Evolutionary conservation across 2,113 vertebrate species (phyloP).

Genomic region (Theristicus caerulescens): DNA sequence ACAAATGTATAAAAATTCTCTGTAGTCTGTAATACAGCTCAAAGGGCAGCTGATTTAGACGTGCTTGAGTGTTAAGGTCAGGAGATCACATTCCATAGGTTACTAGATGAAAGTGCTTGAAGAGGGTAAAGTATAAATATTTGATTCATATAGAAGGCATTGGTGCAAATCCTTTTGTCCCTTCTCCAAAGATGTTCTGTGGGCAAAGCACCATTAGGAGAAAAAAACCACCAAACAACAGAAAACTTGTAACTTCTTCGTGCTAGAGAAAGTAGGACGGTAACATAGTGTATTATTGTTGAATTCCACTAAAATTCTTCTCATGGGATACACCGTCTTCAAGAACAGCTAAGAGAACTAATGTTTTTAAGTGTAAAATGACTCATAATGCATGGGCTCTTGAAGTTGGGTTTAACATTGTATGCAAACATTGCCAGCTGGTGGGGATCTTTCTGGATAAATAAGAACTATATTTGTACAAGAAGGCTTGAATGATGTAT

Average conservation of each 20-base stretch:
- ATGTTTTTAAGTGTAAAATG: slow-evolving; percentile 49
- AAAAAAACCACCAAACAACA: background rate
- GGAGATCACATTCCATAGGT: slow-evolving; percentile 62
- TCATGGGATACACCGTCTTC: background rate
- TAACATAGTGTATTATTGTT: background rate
- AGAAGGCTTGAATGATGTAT: slow-evolving; percentile 46
- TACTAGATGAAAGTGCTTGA: slow-evolving; percentile 48
- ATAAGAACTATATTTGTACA: slow-evolving; percentile 60
- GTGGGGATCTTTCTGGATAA: slow-evolving; percentile 60
- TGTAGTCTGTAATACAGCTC: slow-evolving; percentile 5
- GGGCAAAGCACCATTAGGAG: background rate
- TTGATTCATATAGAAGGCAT: slow-evolving; percentile 42
- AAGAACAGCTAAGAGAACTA: background rate
- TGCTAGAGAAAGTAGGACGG: background rate
- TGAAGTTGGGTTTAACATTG: slow-evolving; percentile 39
- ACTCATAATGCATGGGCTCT: slow-evolving; percentile 43
- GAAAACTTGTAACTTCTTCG: slow-evolving; percentile 7
- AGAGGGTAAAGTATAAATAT: slow-evolving; percentile 54
- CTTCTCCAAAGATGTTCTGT: background rate
- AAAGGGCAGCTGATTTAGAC: slow-evolving; percentile 55
- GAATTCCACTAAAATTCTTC: background rate
- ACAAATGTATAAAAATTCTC: slow-evolving; percentile 15
- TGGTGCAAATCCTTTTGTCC: slow-evolving; percentile 38
- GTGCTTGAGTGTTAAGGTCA: slow-evolving; percentile 57
- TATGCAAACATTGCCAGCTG: slow-evolving; percentile 68